Evolutionary conservation across 1,140 invertebrate genomes (phyloP), one percentile per base, ranked within the genome.

Genomic region (Sinonovacula constricta): DNA sequence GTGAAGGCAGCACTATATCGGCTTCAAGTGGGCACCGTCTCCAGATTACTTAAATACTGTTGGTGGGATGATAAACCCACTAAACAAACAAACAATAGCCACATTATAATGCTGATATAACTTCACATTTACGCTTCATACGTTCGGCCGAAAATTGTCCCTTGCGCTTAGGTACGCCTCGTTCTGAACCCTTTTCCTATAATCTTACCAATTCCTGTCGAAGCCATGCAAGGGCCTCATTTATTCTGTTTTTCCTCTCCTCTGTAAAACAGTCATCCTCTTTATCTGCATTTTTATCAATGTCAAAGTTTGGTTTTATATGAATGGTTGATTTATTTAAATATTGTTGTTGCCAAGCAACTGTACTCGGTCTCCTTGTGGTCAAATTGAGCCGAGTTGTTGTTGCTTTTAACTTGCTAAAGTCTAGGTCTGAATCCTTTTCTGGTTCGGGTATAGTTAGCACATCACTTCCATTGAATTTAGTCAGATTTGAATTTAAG

Each of bases 221-320:
- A 10, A 86, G 33, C 85, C 85, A 86, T 30, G 80, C 80, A n/a
- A 86, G 60, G 0, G 85, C 83, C 33, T 84, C 71, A 67, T 86
- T 79, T 67, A 86, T 86, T 59, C 78, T 76, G 15, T 84, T 67
- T 62, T 83, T 86, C n/a, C 85, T 65, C 63, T 86, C 85, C 10
- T 78, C 70, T 2, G 85, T 86, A 39, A 84, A 77, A 15, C 31
- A 39, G 45, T 83, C 79, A n/a, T 70, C 66, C 31, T 33, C 33
- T 28, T 66, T 10, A 24, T 39, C 34, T 24, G 36, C 39, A 28
- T 54, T 54, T 22, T n/a, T 65, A 28, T 63, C 45, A 18, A 26
- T 12, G 45, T 76, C 63, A 33, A 76, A 76, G 7, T 56, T 76
- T 54, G 72, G 62, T 57, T 36, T 57, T 30, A 67, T 63, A 1